A percentile compares a stretch with the other conserved stretches of the same genome.
Evolutionary conservation across 2,888 invertebrate genomes (phyloP).

Genomic region (Meandrusa payeni): DNA sequence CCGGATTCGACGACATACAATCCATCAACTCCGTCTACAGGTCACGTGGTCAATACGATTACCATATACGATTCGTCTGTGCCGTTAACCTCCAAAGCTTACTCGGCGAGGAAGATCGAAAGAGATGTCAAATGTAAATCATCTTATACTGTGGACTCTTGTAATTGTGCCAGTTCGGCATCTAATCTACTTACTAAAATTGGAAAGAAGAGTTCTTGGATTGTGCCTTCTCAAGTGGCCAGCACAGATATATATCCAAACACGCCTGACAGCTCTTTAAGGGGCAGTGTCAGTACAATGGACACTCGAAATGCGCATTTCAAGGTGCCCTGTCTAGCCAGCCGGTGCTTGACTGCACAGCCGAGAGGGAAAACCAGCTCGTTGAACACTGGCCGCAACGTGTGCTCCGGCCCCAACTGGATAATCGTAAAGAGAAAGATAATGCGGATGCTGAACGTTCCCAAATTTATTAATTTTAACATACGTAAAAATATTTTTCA

Average conservation of each 20-base stretch:
- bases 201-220: no score
- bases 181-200: not conserved
- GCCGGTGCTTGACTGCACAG: not conserved
- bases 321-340: not conserved
- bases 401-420: constrained; percentile 4
- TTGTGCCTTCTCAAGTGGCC: constrained; percentile 31
- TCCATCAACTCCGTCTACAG: not conserved
- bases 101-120: not conserved
- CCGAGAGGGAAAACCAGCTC: constrained; percentile 8
- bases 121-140: not conserved
- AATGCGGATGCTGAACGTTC: constrained; percentile 16
- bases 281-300: constrained; percentile 34
- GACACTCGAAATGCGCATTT: not conserved
- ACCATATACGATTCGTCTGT: constrained; percentile 10
- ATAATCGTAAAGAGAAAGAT: constrained; percentile 10
- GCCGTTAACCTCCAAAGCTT: not conserved
- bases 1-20: constrained; percentile 10
- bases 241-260: constrained; percentile 46
- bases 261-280: constrained; percentile 31
- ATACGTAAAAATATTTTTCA: constrained; percentile 18
- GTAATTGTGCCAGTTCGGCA: constrained; percentile 2
- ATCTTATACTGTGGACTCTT: constrained; percentile 8
- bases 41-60: not conserved
- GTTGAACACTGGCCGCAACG: constrained; percentile 1
- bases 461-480: constrained; percentile 17